Evolutionary conservation across 2,888 invertebrate species (phyloP), one percentile per base, ranked within the genome.

Genomic region (Lasius fuliginosus): DNA sequence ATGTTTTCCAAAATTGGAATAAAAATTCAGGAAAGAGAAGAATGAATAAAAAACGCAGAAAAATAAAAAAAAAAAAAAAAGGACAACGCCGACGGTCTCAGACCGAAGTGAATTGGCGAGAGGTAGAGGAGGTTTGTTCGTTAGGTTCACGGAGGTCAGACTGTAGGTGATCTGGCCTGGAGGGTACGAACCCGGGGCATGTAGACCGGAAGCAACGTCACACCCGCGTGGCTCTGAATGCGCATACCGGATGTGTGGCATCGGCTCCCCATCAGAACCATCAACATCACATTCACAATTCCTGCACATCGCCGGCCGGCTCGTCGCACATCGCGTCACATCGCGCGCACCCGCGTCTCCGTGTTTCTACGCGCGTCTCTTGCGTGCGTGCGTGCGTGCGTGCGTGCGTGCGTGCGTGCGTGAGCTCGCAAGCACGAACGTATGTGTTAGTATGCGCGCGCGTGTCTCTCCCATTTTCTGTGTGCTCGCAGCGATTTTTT

Each of bases 171-270:
- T 93, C 92, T 92, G 89, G 87, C 87, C 85, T 74, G 86, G 85
- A 88, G 90, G 90, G 89, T 88, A 89, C 91, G 92, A 92, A 91
- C 90, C 87, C 91, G 92, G 92, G 93, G 93, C 93, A 94, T 94
- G 93, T 94, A 94, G 94, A 93, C 94, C 95, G 95, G 95, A 94
- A 95, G 94, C 93, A 94, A 94, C 95, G 95, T 95, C 95, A 95
- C 95, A 95, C 93, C 94, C 95, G 95, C 94, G 93, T 95, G 94
- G 93, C 92, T 95, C 93, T 95, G 94, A 95, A 95, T 95, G 94
- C 95, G 95, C 95, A 95, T 95, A 95, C 95, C 95, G 95, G 95
- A 95, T 94, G 95, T 94, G 94, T 94, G 94, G 94, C 95, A 95
- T 95, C 95, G 95, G 94, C 95, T 95, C 95, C 94, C 95, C 94